Percentiles rank a stretch among this genome's conserved stretches.
Evolutionary conservation across 2,888 invertebrate species (phyloP).

Genomic region (Cephus pygmeus): DNA sequence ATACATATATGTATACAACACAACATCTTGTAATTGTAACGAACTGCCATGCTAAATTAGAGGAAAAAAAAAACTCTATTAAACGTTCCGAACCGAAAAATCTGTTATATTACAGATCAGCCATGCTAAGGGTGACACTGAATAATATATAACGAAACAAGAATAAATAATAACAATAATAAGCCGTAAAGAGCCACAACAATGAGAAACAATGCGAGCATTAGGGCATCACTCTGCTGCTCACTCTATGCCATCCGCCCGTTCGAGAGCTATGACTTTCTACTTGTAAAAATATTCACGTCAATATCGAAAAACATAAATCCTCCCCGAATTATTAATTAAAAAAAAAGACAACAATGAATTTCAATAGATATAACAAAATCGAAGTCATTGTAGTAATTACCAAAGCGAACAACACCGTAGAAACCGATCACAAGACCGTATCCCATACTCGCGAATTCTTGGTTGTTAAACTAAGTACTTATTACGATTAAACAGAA

Average conservation of each 20-base stretch:
- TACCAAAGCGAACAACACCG: not conserved
- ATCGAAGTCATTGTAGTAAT: not conserved
- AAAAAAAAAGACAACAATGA: not conserved
- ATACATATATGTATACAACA: constrained; percentile 37
- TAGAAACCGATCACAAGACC: not conserved
- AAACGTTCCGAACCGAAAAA: constrained; percentile 40
- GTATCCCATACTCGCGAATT: not conserved
- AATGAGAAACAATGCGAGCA: constrained; percentile 67
- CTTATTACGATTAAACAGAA: not conserved
- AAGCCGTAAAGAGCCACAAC: constrained; percentile 67
- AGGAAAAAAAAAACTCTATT: constrained; percentile 34
- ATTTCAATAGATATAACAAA: not conserved
- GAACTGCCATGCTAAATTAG: constrained; percentile 60
- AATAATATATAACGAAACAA: constrained; percentile 48
- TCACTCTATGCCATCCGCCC: constrained; percentile 53
- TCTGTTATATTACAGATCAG: constrained; percentile 56
- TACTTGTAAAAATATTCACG: not conserved
- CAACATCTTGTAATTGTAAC: constrained; percentile 30
- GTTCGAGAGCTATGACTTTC: constrained; percentile 24
- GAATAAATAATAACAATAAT: constrained; percentile 58
- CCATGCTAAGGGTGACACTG: constrained; percentile 66
- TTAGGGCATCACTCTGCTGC: constrained; percentile 52
- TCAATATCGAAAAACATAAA: not conserved
- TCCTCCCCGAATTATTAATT: not conserved
- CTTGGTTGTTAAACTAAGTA: not conserved